Percentiles rank a stretch among this genome's conserved stretches.
These are phyloP conservation scores for Taurulus bubalis DNA, from an alignment of 2,113 vertebrate genomes.

Conservation along the genomic window DNA sequence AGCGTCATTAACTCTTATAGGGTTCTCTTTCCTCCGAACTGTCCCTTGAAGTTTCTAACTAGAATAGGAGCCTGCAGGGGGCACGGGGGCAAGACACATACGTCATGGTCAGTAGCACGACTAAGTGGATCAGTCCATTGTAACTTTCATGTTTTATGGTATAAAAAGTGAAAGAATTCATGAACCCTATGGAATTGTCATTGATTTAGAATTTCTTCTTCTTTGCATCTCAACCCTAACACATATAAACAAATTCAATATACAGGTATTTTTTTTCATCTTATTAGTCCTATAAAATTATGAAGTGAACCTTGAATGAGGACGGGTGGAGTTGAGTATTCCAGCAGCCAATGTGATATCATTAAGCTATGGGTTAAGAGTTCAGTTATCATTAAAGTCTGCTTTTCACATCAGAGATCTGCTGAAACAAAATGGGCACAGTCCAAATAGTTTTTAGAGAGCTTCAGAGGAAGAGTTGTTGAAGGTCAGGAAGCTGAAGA, in stretches of 20 bases:
- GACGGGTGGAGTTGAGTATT: background rate
- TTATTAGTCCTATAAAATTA: background rate
- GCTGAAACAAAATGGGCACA: slow-evolving; percentile 58
- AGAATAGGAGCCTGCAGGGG: slow-evolving; percentile 2
- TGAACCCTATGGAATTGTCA: background rate
- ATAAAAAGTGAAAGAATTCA: background rate
- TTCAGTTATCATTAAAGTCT: slow-evolving; percentile 62
- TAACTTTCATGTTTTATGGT: background rate
- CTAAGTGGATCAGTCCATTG: background rate
- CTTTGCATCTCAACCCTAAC: background rate
- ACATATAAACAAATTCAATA: background rate
- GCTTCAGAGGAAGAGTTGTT: slow-evolving; percentile 39
- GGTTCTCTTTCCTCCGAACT: slow-evolving; percentile 43
- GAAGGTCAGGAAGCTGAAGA: slow-evolving; percentile 40
- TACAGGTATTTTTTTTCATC: slow-evolving; percentile 9
- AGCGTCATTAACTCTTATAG: slow-evolving; percentile 72
- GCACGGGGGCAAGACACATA: background rate
- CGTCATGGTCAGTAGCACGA: background rate
- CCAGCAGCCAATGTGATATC: slow-evolving; percentile 25
- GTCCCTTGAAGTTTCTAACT: slow-evolving; percentile 58
- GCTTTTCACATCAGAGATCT: slow-evolving; percentile 57
- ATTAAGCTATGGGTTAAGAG: slow-evolving; percentile 42
- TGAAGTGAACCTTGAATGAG: background rate
- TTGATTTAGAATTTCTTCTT: background rate
- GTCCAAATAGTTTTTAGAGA: slow-evolving; percentile 42